Conservation (phyloP, 2,888 invertebrate species). For the Hypena proboscidalis region DNA sequence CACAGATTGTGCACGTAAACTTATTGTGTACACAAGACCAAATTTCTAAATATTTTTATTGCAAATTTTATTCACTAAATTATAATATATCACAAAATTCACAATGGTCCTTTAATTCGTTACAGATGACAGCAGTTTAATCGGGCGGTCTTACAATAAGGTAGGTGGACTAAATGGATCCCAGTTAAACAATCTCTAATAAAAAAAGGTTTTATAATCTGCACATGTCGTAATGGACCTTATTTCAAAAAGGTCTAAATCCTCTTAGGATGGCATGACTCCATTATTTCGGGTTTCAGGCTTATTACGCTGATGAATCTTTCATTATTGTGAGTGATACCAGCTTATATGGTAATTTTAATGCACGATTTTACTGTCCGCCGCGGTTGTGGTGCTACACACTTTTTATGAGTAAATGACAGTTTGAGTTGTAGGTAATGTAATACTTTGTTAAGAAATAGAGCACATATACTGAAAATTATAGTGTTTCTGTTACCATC, state of each 20-base stretch:
- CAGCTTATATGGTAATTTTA: conserved; percentile 30
- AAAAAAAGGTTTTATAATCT: conserved; percentile 11
- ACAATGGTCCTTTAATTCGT: conserved; percentile 30
- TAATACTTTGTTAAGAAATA: too few species aligned
- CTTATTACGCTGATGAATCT: conserved; percentile 46
- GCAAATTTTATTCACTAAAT: too few species aligned
- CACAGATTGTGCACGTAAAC: too few species aligned
- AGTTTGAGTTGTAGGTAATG: background rate
- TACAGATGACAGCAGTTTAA: conserved; percentile 52
- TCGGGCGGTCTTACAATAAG: conserved; percentile 32
- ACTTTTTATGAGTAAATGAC: conserved; percentile 16
- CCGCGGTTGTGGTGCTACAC: conserved; percentile 7
- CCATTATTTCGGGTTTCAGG: conserved; percentile 29
- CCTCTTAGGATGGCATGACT: conserved; percentile 31
- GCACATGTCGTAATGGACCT: conserved; percentile 9
- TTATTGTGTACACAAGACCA: too few species aligned
- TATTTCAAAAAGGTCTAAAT: conserved; percentile 31
- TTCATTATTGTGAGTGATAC: conserved; percentile 48
- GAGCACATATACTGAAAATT: too few species aligned
- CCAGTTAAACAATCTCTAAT: background rate
- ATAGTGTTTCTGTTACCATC: too few species aligned
- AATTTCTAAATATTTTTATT: too few species aligned
- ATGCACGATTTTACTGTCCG: conserved; percentile 28
- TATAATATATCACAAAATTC: background rate
- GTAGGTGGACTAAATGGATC: conserved; percentile 44